Evolutionary conservation across 92 coral and sea anemone species (phyloP), one percentile per base, ranked within the genome.

Genomic region (Bergia sp.): DNA sequence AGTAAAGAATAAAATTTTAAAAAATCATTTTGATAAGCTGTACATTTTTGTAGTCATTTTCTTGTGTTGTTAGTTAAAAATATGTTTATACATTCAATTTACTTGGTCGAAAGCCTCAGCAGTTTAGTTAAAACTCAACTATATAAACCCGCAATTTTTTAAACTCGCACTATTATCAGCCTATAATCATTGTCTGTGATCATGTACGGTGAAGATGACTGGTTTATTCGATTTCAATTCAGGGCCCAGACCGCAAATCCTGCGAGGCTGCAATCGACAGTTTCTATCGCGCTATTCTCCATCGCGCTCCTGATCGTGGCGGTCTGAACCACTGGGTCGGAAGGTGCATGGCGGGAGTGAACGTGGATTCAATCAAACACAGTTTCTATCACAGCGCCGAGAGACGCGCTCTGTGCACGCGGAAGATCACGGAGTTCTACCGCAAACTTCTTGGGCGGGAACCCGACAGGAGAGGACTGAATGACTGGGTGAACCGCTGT

Each of bases 181-280:
- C 0, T 45, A 10, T 45, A 45, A 45, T 45, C 50, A 45, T 45
- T 45, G 50, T 45, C 6, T 45, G 50, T 45, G 8, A 45, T 45
- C 50, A 45, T 45, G 50, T 45, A 7, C 9, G 50, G 50, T 45
- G 50, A 10, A 10, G 50, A 45, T 3, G 50, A 29, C 29, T 29
- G 29, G 29, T 29, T 29, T 29, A 29, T 29, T 45, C 50, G 50
- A 2, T 10, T 45, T 77, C 55, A 43, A 15, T 13, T 37, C 20
- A 80, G 86, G 86, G 86, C 57, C 86, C 86, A 7, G 37, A 81
- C 86, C 74, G 86, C 15, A 40, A 81, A 42, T 72, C 86, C 2
- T 81, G 86, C 65, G 55, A 81, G 18, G 86, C 86, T n/a, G 50
- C 86, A 66, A 64, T 81, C 50, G 86, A 81, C 36, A 81, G 86